A percentile compares a stretch with the other conserved stretches of the same genome.
Conservation (phyloP, 2,888 invertebrate genomes). For the Thelaira solivaga region DNA sequence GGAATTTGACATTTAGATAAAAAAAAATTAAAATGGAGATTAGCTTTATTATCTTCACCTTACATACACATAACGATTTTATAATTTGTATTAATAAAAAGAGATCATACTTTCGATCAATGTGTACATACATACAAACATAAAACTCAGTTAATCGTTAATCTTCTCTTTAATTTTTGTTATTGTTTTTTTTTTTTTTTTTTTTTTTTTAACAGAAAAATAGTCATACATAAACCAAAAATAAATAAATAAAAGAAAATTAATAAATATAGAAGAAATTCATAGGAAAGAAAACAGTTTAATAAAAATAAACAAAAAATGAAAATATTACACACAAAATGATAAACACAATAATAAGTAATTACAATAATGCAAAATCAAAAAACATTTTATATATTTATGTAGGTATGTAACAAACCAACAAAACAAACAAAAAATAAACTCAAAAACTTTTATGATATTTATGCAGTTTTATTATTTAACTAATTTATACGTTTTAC, state of each 20-base stretch:
- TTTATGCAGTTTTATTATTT: constrained; percentile 44
- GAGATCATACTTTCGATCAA: no score
- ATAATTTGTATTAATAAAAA: no score
- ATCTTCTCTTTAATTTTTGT: constrained; percentile 20
- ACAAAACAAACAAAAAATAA: no score
- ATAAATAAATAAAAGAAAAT: neutral
- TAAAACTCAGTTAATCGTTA: neutral
- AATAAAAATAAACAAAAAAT: constrained; percentile 3
- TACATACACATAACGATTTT: no score
- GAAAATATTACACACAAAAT: constrained; percentile 20
- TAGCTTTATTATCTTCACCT: no score
- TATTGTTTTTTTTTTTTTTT: neutral
- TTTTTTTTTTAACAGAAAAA: constrained; percentile 7
- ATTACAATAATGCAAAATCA: constrained; percentile 44
- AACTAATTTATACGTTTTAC: constrained; percentile 39
- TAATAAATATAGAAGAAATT: constrained; percentile 22
- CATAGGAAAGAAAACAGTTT: constrained; percentile 1
- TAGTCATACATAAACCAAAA: constrained; percentile 13
- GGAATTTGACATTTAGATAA: no score
- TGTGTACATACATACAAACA: neutral
- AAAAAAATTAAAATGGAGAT: no score
- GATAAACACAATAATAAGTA: constrained; percentile 28
- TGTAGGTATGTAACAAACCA: no score
- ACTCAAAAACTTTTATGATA: constrained; percentile 47
- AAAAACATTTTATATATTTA: constrained; percentile 39